These are phyloP conservation scores for Paedocypris micromegethes DNA, from an alignment of 2,797 vertebrate species.

Conservation along the genomic window DNA sequence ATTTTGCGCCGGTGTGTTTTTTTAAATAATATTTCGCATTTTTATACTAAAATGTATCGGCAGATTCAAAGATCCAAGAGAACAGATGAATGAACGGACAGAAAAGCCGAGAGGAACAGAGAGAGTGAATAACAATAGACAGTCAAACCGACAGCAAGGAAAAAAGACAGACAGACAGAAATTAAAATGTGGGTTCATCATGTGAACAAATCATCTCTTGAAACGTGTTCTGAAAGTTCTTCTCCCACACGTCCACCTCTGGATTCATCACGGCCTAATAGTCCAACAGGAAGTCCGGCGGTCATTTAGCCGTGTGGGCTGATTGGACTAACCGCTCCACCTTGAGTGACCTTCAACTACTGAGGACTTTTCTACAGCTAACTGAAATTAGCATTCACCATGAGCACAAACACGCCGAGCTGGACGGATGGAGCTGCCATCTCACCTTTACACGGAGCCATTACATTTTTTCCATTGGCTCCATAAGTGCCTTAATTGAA, in stretches of 20 bases:
- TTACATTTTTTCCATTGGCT: constrained; percentile 68
- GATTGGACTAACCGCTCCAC: constrained; percentile 50
- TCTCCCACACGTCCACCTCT: neutral
- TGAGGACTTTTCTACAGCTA: constrained; percentile 49
- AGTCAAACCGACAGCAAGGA: no score
- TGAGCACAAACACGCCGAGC: constrained; percentile 55
- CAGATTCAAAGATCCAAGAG: no score
- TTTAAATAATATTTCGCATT: no score
- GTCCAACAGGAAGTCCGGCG: constrained; percentile 15
- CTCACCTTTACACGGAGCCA: constrained; percentile 71
- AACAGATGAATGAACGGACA: no score
- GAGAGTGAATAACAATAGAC: no score
- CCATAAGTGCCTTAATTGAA: constrained; percentile 74
- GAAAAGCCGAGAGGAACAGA: no score
- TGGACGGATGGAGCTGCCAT: constrained; percentile 62
- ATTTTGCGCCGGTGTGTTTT: no score
- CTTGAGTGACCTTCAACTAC: constrained; percentile 53
- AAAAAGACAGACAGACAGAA: no score
- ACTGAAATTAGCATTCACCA: constrained; percentile 54
- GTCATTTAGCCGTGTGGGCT: constrained; percentile 2
- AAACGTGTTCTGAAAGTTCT: no score
- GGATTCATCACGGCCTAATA: constrained; percentile 14
- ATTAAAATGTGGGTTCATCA: no score
- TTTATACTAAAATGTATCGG: no score
- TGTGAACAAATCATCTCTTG: no score